A percentile compares a stretch with the other conserved stretches of the same genome.
Conservation (phyloP, 2,888 invertebrate species). For the Rotaria magnacalcarata region DNA sequence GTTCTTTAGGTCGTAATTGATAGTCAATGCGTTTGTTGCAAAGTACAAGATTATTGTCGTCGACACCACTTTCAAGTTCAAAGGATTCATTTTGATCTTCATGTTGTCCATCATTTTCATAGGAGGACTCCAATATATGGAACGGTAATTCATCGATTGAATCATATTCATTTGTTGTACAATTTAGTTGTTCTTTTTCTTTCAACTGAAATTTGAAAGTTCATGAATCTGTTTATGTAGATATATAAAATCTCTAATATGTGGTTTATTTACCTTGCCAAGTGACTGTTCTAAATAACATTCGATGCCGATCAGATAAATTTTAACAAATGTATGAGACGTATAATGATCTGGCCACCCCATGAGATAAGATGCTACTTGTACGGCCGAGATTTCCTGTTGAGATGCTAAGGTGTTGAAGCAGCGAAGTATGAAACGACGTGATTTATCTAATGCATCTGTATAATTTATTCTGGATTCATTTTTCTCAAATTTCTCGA, state of each 20-base stretch:
- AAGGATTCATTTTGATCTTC: background rate
- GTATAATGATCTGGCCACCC: background rate
- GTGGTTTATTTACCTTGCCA: background rate
- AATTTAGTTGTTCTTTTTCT: background rate
- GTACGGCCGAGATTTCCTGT: background rate
- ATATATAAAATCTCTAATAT: background rate
- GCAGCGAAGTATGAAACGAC: background rate
- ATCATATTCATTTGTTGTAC: background rate
- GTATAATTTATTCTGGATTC: background rate
- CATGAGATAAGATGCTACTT: background rate
- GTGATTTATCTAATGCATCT: background rate
- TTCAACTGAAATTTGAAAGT: too few relatives aligned
- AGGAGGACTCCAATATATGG: background rate
- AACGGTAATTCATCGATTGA: background rate
- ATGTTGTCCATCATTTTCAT: background rate
- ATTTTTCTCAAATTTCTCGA: background rate
- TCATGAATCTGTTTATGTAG: too few relatives aligned
- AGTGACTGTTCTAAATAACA: background rate
- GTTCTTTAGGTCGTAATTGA: background rate
- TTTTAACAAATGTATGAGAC: background rate
- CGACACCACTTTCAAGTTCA: background rate
- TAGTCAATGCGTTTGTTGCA: background rate
- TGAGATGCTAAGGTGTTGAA: background rate
- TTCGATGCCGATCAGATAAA: background rate
- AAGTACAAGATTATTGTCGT: background rate